Percentiles rank a stretch among this genome's conserved stretches.
phyloP scores from a whole-genome alignment of 2,888 invertebrate genomes.

The Ennomos fuscantarius region DNA sequence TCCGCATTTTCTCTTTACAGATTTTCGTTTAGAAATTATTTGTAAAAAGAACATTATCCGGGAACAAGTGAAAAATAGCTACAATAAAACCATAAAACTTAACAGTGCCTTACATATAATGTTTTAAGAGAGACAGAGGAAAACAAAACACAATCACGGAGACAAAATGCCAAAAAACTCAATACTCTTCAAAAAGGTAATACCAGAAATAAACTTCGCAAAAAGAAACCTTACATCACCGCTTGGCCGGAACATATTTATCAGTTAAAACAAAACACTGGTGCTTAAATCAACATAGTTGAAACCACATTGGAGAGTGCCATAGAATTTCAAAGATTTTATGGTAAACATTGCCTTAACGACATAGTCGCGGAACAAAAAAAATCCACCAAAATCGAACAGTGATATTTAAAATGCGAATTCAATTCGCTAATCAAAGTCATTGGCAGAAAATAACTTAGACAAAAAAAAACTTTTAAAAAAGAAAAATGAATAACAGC shows the following conservation, averaged over 20 bases:
- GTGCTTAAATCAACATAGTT: conserved; percentile 75
- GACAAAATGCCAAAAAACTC: conserved; percentile 83
- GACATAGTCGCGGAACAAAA: conserved; percentile 71
- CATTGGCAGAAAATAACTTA: conserved; percentile 71
- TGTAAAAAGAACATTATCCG: conserved; percentile 53
- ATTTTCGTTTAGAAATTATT: conserved; percentile 59
- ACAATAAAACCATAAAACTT: conserved; percentile 40
- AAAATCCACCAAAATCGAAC: conserved; percentile 50
- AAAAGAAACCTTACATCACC: conserved; percentile 80
- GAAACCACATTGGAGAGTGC: conserved; percentile 61
- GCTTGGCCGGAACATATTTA: conserved; percentile 74
- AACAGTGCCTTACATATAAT: conserved; percentile 79
- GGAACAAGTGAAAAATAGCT: conserved; percentile 73
- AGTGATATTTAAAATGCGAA: conserved; percentile 78
- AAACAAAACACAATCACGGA: conserved; percentile 69
- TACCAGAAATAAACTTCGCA: conserved; percentile 78
- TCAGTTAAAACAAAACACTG: conserved; percentile 67
- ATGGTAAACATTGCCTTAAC: conserved; percentile 77
- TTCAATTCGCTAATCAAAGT: conserved; percentile 67
- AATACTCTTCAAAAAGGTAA: conserved; percentile 80
- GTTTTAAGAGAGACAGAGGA: conserved; percentile 67
- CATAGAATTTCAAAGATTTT: conserved; percentile 67
- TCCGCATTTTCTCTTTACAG: conserved; percentile 77
- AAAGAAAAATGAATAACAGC: conserved; percentile 71
- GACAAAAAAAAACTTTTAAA: conserved; percentile 23